Evolutionary conservation across 2,888 invertebrate genomes (phyloP).

Genomic region (Leptinotarsa peninsularis): DNA sequence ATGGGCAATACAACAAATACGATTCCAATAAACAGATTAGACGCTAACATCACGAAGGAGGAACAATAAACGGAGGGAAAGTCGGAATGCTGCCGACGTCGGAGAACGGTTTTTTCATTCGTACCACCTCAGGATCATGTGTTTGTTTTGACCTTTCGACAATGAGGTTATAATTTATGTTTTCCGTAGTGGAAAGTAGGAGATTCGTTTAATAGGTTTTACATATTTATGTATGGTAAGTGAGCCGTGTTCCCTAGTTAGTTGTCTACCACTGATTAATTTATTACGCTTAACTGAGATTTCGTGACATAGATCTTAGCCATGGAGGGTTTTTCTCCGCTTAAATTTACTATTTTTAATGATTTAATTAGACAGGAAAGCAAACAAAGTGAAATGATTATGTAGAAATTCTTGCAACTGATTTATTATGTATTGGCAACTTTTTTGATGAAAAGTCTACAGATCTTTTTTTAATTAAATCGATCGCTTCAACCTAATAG

Average conservation of each 20-base stretch:
- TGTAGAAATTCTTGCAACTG: not conserved
- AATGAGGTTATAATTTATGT: slow-evolving; percentile 39
- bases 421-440: not conserved
- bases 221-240: slow-evolving; percentile 39
- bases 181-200: slow-evolving; percentile 34
- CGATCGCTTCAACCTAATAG: too few species aligned
- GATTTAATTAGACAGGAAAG: slow-evolving; percentile 7
- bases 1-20: slow-evolving; percentile 41
- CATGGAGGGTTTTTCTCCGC: not conserved
- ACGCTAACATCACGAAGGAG: slow-evolving; percentile 41
- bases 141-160: slow-evolving; percentile 31
- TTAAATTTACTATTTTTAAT: not conserved
- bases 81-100: slow-evolving; percentile 14
- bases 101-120: slow-evolving; percentile 24
- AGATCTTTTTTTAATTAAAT: too few species aligned
- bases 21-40: slow-evolving; percentile 45
- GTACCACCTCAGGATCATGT: slow-evolving; percentile 27
- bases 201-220: slow-evolving; percentile 36
- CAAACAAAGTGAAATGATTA: not conserved
- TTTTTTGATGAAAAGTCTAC: too few species aligned
- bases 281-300: slow-evolving; percentile 32
- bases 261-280: slow-evolving; percentile 37
- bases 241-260: slow-evolving; percentile 29
- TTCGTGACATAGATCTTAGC: slow-evolving; percentile 38
- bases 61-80: slow-evolving; percentile 27